phyloP scores from a whole-genome alignment of 2,888 invertebrate genomes.

The Rhagonycha lutea region DNA sequence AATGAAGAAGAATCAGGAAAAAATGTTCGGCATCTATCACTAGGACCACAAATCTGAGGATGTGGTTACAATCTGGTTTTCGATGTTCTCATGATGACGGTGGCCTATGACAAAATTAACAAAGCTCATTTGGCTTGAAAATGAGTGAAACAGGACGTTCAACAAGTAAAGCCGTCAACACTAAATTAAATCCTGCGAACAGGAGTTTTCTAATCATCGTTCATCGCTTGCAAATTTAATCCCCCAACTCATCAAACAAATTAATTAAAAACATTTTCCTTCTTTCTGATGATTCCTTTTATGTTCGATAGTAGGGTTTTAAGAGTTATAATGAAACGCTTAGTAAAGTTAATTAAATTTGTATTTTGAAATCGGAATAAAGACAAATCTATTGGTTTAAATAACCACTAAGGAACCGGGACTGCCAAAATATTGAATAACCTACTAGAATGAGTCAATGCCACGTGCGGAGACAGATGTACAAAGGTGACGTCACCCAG shows the following conservation, averaged over 20 bases:
- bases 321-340: neutral
- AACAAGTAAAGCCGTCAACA: neutral
- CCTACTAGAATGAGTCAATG: conserved; percentile 34
- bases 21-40: no score
- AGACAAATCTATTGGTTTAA: neutral
- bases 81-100: neutral
- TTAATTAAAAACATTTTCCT: neutral
- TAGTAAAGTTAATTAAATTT: neutral
- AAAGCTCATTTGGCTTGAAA: neutral
- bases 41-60: no score
- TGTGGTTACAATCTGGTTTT: neutral
- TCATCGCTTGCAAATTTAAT: neutral
- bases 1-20: no score
- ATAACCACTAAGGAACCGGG: conserved; percentile 2
- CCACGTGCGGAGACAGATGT: conserved; percentile 37
- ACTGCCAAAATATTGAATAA: conserved; percentile 24
- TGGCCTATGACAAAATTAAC: neutral
- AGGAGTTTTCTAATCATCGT: neutral
- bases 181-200: neutral
- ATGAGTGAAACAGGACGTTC: neutral
- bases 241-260: neutral
- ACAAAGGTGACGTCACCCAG: conserved; percentile 31
- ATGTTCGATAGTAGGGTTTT: neutral
- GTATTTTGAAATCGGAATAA: neutral
- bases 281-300: neutral